Evolutionary conservation across 2,888 invertebrate species (phyloP).

Genomic region (Muschampia plurimacula): DNA sequence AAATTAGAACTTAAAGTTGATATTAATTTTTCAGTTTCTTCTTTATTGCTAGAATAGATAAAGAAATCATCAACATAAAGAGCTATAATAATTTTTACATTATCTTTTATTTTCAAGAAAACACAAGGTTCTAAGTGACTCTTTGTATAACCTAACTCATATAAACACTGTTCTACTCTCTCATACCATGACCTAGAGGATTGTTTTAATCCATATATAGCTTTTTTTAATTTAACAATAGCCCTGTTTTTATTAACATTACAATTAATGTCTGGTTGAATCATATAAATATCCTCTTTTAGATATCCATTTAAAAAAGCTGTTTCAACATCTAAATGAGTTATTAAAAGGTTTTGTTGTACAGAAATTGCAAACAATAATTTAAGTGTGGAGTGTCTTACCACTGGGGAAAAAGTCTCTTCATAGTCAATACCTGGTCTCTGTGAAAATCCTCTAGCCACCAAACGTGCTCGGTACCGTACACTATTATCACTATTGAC

Average conservation of each 20-base stretch:
- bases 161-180: not conserved
- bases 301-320: not conserved
- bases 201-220: slow-evolving; percentile 4
- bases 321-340: not conserved
- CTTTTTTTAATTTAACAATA: not conserved
- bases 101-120: not conserved
- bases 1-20: slow-evolving; percentile 1
- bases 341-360: not conserved
- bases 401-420: not conserved
- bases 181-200: slow-evolving; percentile 8
- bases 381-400: not conserved
- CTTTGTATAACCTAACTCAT: not conserved
- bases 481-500: slow-evolving; percentile 40
- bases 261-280: slow-evolving; percentile 1
- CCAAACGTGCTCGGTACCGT: slow-evolving; percentile 41
- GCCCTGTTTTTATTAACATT: not conserved
- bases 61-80: not conserved
- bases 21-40: not conserved
- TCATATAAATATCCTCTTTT: not conserved
- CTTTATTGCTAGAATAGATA: not conserved
- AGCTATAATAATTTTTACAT: not conserved
- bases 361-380: not conserved
- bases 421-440: slow-evolving; percentile 34
- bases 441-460: slow-evolving; percentile 42
- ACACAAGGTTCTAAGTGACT: not conserved